Base-by-base conservation (phyloP, 2,113 vertebrate species). In the Condylura cristata region DNA sequence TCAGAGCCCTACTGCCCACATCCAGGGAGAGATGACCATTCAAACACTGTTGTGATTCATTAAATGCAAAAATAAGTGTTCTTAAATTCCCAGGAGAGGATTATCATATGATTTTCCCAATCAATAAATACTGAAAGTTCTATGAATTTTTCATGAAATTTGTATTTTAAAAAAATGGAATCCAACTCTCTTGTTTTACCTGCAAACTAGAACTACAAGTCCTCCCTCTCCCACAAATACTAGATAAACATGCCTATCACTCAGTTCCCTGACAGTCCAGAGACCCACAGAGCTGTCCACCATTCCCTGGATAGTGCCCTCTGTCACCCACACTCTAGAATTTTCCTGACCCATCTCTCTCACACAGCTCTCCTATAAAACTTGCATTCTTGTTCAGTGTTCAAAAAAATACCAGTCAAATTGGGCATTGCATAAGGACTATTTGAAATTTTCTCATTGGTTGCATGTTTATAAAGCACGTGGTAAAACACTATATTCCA, bases 41-140 rank as follows among this genome's bases (percentile, higher is more conserved):
- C 53, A 17, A 8, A 51, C 18, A n/a, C 24, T 39, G n/a, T 8
- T 17, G 5, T 63, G n/a, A 14, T 56, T 88, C 34, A 78, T 46
- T 66, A 76, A 37, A 39, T 34, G 32, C 11, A 80, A 90, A 86
- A 80, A 65, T n/a, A 18, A 63, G 13, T 46, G 14, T 34, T 68
- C 70, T n/a, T 58, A 2, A 83, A 53, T 78, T 68, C 70, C n/a
- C 32, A 71, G 14, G 14, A 60, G 30, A 41, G 58, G 4, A 58
- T 83, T 78, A 53, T 30, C 51, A 41, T 58, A 34, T 82, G 17
- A 78, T 66, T 89, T 89, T 96, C 44, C 51, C 80, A 68, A 30
- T 83, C n/a, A 58, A 37, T 84, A 82, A 84, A 81, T 48, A 83
- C 13, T 61, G 61, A 93, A 70, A 94, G 4, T 30, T 70, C 80